Evolutionary conservation across 2,888 invertebrate genomes (phyloP), one percentile per base, ranked within the genome.

Genomic region (Megalurothrips usitatus): DNA sequence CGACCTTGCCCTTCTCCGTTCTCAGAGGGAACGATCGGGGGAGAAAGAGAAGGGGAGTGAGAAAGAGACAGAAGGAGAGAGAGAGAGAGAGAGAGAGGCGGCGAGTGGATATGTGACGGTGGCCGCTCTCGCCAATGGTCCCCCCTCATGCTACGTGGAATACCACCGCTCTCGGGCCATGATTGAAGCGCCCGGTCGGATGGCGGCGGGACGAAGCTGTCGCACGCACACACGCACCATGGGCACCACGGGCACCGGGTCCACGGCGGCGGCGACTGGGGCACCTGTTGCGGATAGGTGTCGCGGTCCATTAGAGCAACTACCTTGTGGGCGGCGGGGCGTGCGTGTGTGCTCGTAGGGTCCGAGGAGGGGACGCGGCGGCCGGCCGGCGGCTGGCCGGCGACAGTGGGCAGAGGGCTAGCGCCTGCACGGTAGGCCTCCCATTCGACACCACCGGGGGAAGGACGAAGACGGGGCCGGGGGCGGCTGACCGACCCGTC

Each of bases 261-360:
- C 9, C 23, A 11, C 68, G 68, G 8, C 9, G 23, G n/a, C 23
- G 68, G 68, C 68, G 58, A n/a, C n/a, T n/a, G 58, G 58, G 14
- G 58, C 19, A 75, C 68, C 68, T 75, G 68, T 75, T 75, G 68
- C 68, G 19, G 58, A 19, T 58, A 1, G 58, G 26, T 75, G 68
- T 75, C 68, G 68, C 68, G 68, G 68, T 75, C 68, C 68, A 75
- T 75, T 75, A 75, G 68, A 75, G 68, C 68, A n/a, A n/a, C 2
- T 43, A 43, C 58, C 58, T n/a, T 58, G 58, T 58, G 58, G 17
- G 58, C 17, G 58, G 6, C 14, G 19, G 58, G 58, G 58, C 58
- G 58, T 11, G 58, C n/a, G 14, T 14, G 58, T 43, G 34, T 43
- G 34, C 34, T 43, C 6, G 34, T 43, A n/a, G 34, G 34, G 34